Conservation (phyloP, 2,888 invertebrate species). For the Ichneumon xanthorius region DNA sequence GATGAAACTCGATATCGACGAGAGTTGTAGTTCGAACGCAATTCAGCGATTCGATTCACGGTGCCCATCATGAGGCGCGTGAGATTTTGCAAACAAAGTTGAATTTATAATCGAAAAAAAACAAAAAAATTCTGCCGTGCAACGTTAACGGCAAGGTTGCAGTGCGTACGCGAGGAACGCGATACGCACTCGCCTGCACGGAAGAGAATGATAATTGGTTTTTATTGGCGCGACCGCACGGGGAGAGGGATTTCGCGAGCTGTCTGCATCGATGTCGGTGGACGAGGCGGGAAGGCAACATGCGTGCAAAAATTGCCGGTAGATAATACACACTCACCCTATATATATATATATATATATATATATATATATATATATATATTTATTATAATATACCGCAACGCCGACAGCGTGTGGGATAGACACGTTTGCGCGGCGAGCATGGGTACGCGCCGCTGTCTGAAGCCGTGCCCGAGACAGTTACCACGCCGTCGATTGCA, state of each 20-base stretch:
- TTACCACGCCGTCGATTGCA: conserved; percentile 57
- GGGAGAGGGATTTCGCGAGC: background rate
- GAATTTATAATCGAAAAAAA: background rate
- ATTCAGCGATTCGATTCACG: conserved; percentile 12
- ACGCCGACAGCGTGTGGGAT: conserved; percentile 1
- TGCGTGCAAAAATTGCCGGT: conserved; percentile 40
- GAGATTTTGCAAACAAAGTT: conserved; percentile 11
- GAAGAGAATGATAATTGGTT: conserved; percentile 32
- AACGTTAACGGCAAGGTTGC: background rate
- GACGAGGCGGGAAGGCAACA: conserved; percentile 20
- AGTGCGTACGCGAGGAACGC: background rate
- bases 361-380: background rate
- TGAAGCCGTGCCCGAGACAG: conserved; percentile 37
- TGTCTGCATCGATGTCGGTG: background rate
- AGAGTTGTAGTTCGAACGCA: conserved; percentile 25
- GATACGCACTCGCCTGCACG: background rate
- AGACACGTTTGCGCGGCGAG: conserved; percentile 16
- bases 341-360: background rate
- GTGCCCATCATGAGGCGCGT: background rate
- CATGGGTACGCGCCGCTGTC: conserved; percentile 10
- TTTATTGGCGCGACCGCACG: conserved; percentile 18
- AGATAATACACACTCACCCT: conserved; percentile 12
- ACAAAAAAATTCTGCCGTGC: background rate
- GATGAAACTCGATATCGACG: conserved; percentile 43
- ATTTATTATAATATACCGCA: conserved; percentile 20